Percentiles rank a stretch among this genome's conserved stretches.
These are phyloP conservation scores for Pteronura brasiliensis DNA, from an alignment of 2,113 vertebrate genomes.

Conservation along the genomic window DNA sequence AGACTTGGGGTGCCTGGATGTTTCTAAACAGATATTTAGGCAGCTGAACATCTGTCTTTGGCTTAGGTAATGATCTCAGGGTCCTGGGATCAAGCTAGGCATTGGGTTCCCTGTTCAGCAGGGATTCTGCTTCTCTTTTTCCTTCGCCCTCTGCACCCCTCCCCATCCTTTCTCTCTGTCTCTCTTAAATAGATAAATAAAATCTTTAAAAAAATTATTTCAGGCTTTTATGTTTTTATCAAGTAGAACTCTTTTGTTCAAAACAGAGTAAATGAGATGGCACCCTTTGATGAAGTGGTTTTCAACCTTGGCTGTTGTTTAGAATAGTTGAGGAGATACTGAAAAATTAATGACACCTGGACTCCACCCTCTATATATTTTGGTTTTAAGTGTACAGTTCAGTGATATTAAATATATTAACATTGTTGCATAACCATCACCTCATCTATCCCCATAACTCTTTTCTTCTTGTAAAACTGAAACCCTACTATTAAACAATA, in stretches of 20 bases:
- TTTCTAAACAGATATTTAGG: not conserved
- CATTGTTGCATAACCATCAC: not conserved
- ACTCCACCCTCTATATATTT: not conserved
- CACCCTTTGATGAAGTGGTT: not conserved
- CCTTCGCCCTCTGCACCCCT: not conserved
- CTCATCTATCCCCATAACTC: not conserved
- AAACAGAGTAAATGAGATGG: not conserved
- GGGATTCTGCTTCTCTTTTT: not conserved
- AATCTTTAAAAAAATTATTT: not conserved
- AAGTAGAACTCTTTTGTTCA: not conserved
- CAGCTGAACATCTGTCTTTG: not conserved
- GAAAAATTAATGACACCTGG: not conserved
- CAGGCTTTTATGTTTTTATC: not conserved
- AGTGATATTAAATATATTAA: not conserved
- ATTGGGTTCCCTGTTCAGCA: not conserved
- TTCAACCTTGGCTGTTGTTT: not conserved
- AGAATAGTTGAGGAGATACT: not conserved
- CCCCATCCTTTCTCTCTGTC: not conserved
- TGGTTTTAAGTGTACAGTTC: not conserved
- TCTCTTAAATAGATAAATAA: not conserved
- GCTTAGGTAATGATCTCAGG: not conserved
- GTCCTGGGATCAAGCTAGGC: not conserved
- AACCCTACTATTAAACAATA: not conserved
- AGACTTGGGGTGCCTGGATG: not conserved
- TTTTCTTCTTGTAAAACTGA: not conserved